Evolutionary conservation across 2,888 invertebrate species (phyloP), one percentile per base, ranked within the genome.

Genomic region (Epiblema foenella): DNA sequence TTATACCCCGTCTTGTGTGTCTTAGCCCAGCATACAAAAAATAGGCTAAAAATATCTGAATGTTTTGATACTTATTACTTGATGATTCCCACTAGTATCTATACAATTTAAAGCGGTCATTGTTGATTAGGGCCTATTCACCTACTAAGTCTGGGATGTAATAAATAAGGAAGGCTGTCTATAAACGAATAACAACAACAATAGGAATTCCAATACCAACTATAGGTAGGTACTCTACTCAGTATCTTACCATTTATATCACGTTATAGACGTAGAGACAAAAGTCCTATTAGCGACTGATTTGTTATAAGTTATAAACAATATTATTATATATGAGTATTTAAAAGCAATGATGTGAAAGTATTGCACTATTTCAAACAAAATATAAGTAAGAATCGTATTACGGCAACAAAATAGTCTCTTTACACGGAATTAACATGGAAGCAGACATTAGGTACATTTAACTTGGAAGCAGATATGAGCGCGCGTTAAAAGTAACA

Each of bases 401-500:
- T 42, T 5, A 42, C 0, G 15, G 7, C 15, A 46, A n/a, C 46
- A 46, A 15, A 8, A 46, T 7, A 46, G 42, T 42, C 42, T 5
- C 42, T 42, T 42, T 42, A 15, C 0, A 42, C 15, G 7, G 15
- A 7, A 42, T 5, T 15, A 15, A 42, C 42, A 15, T 15, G 0
- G n/a, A n/a, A n/a, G n/a, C 46, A n/a, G 46, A 46, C 8, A 8
- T n/a, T n/a, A n/a, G n/a, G 12, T 46, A 7, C n/a, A 7, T n/a
- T 46, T 46, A 1, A 10, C 18, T 0, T 4, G 15, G 7, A 29
- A 37, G 0, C 18, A 24, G 15, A 17, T n/a, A 56, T n/a, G 7
- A 11, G 60, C 60, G n/a, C 20, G 42, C 37, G 37, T 17, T 58
- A 46, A 56, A 49, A 66, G 42, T 62, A 37, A 52, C 20, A 62